Evolutionary conservation across 92 coral and sea anemone species (phyloP).

Genomic region (Palythoa grandis): DNA sequence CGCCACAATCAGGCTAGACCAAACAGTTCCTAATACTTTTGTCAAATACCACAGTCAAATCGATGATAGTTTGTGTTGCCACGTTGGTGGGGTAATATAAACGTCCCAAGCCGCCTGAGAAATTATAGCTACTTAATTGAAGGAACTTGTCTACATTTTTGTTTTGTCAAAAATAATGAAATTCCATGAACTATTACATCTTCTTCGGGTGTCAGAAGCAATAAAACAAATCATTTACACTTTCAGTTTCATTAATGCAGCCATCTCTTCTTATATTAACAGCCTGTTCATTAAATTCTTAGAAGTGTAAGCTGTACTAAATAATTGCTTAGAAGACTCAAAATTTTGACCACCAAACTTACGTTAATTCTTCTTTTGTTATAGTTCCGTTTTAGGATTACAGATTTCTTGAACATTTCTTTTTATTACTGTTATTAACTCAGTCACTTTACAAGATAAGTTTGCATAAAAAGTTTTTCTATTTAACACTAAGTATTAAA

Average conservation of each 20-base stretch:
- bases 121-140: no score
- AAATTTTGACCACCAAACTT: not conserved
- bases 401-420: no score
- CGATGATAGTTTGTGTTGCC: constrained; percentile 9
- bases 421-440: not conserved
- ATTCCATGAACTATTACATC: not conserved
- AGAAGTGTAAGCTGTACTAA: not conserved
- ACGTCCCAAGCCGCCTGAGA: not conserved
- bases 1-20: constrained; percentile 14
- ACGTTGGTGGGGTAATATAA: constrained; percentile 13
- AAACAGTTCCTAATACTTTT: constrained; percentile 23
- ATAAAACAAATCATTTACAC: not conserved
- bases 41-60: constrained; percentile 10
- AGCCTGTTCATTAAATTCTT: not conserved
- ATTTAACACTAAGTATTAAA: no score
- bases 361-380: not conserved
- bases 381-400: not conserved
- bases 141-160: no score
- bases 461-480: no score
- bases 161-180: not conserved
- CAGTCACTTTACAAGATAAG: not conserved
- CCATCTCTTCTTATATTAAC: no score
- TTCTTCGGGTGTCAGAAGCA: not conserved
- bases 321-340: not conserved
- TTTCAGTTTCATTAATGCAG: no score